These are phyloP conservation scores for Mnemiopsis leidyi DNA, from an alignment of 37 sponge, comb jelly and placozoan genomes.

Conservation along the genomic window DNA sequence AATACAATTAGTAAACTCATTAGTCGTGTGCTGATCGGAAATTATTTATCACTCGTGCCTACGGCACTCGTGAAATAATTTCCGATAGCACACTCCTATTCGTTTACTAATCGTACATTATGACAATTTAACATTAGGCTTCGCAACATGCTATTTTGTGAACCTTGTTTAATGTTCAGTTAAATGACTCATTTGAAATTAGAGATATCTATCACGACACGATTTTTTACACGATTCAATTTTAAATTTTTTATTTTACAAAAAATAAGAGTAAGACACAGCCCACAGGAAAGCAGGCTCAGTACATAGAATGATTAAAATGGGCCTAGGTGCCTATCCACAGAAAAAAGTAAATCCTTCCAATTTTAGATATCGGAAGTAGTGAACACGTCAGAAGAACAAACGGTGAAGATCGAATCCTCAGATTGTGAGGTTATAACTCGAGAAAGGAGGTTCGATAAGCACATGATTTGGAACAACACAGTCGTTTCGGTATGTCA, in stretches of 20 bases:
- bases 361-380: not conserved
- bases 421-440: not conserved
- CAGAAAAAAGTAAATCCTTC: not conserved
- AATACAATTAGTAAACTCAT: no score
- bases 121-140: no score
- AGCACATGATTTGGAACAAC: not conserved
- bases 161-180: no score
- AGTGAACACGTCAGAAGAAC: not conserved
- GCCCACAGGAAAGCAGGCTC: not conserved
- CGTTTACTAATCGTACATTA: no score
- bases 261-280: not conserved
- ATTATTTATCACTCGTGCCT: no score
- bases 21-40: no score
- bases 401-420: not conserved
- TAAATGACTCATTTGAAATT: no score
- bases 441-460: not conserved
- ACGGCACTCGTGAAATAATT: no score
- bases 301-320: not conserved
- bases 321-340: not conserved
- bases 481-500: not conserved
- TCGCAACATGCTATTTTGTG: no score
- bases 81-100: no score
- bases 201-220: no score
- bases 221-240: not conserved
- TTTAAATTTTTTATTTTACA: not conserved